These are phyloP conservation scores for Leptinotarsa lineolata DNA, from an alignment of 1,140 invertebrate genomes.

Conservation along the genomic window DNA sequence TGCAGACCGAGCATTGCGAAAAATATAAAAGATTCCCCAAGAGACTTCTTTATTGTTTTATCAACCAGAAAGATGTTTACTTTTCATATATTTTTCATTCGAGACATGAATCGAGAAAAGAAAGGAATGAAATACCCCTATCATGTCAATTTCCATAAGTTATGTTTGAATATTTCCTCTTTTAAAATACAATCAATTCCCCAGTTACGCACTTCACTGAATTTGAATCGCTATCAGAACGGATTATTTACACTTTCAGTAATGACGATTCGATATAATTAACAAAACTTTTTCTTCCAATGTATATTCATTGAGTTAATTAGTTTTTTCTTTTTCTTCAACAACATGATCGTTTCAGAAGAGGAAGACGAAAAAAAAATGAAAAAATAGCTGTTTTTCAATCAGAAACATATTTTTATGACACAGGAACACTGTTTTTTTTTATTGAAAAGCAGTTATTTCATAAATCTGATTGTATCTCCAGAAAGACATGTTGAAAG, in stretches of 20 bases:
- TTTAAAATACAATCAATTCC: not conserved
- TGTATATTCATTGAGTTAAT: not conserved
- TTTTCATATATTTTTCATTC: conserved; percentile 42
- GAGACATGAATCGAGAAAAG: conserved; percentile 29
- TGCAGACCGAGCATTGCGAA: conserved; percentile 1
- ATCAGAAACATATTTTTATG: too few relatives aligned
- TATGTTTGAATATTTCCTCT: not conserved
- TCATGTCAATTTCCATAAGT: conserved; percentile 13
- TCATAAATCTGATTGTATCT: too few relatives aligned
- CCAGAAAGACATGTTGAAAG: too few relatives aligned
- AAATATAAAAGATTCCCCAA: conserved; percentile 26
- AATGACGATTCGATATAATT: not conserved
- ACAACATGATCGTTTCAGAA: too few relatives aligned
- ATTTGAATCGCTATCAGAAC: not conserved
- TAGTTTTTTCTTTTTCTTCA: too few relatives aligned
- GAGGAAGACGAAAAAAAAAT: too few relatives aligned
- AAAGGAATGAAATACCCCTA: not conserved
- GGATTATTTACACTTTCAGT: not conserved
- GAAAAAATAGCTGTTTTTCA: too few relatives aligned
- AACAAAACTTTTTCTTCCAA: not conserved
- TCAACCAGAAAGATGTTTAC: conserved; percentile 40
- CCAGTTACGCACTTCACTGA: not conserved
- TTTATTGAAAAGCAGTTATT: too few relatives aligned
- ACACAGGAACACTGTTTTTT: too few relatives aligned
- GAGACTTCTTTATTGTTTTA: conserved; percentile 42